A percentile compares a stretch with the other conserved stretches of the same genome.
phyloP scores from a whole-genome alignment of 2,113 vertebrate genomes.

The Nannobrachium achirus region DNA sequence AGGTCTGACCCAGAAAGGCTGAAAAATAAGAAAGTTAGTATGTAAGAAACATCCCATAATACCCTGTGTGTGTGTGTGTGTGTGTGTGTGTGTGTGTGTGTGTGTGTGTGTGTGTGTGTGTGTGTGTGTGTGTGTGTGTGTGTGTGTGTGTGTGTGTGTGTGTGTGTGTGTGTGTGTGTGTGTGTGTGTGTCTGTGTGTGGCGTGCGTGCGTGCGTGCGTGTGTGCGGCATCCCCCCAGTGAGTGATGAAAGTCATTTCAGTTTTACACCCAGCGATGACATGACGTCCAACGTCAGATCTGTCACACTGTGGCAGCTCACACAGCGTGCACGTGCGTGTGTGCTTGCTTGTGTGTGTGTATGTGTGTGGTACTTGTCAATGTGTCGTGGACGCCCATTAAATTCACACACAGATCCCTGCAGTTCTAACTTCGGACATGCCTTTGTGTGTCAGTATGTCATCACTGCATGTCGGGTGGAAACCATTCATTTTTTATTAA shows the following conservation, averaged over 20 bases:
- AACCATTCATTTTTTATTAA: background rate
- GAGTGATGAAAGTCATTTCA: slow-evolving; percentile 54
- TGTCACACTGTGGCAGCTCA: slow-evolving; percentile 1
- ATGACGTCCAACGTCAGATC: slow-evolving; percentile 20
- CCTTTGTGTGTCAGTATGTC: no score
- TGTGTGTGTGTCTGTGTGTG: background rate
- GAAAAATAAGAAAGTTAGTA: no score
- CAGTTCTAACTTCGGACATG: no score
- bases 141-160: background rate
- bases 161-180: background rate
- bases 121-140: background rate
- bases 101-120: background rate
- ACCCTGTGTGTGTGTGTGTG: background rate
- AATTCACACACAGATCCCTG: background rate
- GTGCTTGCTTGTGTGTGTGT: slow-evolving; percentile 1
- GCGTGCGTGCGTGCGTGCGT: background rate
- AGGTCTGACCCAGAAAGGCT: no score
- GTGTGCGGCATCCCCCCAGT: slow-evolving; percentile 25
- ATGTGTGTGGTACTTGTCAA: background rate
- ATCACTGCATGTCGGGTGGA: no score
- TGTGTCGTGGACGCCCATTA: background rate
- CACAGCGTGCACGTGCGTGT: background rate
- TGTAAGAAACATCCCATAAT: background rate
- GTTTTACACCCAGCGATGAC: slow-evolving; percentile 46
- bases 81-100: background rate